A percentile compares a stretch with the other conserved stretches of the same genome.
Conservation (phyloP, 2,113 vertebrate species). For the human region DNA sequence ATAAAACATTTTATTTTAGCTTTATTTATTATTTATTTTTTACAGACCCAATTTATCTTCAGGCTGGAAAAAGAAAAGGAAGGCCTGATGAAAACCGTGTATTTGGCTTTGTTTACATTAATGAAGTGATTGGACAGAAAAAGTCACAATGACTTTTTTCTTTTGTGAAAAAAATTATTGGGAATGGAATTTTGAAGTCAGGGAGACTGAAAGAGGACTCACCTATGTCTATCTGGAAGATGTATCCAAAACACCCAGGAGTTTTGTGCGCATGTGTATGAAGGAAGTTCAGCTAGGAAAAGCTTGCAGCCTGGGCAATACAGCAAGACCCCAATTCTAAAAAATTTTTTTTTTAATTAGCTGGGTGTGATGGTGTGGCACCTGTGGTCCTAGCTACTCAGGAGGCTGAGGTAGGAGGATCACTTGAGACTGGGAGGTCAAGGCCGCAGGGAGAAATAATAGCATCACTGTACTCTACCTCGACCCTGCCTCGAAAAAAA, state of each 20-base stretch:
- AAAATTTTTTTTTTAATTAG: fast-evolving
- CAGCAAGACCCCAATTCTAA: too few species aligned
- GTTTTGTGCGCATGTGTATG: not conserved
- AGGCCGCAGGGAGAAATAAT: too few species aligned
- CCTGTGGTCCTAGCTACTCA: too few species aligned
- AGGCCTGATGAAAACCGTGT: not conserved
- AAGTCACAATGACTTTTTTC: not conserved
- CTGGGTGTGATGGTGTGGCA: too few species aligned
- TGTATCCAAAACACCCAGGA: not conserved
- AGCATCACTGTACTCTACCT: too few species aligned
- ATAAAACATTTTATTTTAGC: constrained; percentile 43
- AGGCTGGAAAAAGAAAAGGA: not conserved
- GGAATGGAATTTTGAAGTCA: not conserved
- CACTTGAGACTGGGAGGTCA: too few species aligned
- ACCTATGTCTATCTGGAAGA: not conserved
- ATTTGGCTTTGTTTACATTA: constrained; percentile 15
- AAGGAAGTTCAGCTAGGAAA: constrained; percentile 10
- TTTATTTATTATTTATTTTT: constrained; percentile 59
- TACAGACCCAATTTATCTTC: constrained; percentile 30
- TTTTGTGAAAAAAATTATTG: not conserved
- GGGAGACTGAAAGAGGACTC: not conserved
- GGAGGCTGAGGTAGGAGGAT: too few species aligned
- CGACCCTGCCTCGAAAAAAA: too few species aligned
- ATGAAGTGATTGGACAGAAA: not conserved
- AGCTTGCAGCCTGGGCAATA: not conserved